These are phyloP conservation scores for Callaeas wilsoni DNA, from an alignment of 2,113 vertebrate species.

Conservation along the genomic window DNA sequence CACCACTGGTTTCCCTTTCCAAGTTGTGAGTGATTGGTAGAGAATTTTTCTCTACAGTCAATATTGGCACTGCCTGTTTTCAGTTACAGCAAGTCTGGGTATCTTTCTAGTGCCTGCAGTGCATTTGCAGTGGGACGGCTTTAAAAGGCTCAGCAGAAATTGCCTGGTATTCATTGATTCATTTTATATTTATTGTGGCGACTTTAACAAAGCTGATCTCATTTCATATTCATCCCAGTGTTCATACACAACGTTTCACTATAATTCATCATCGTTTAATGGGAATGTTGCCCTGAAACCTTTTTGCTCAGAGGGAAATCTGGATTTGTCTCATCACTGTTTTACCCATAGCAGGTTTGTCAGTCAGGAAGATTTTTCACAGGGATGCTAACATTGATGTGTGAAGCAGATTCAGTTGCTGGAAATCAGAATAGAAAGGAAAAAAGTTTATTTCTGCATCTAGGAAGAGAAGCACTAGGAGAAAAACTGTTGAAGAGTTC, in stretches of 20 bases:
- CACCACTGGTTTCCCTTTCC: background rate
- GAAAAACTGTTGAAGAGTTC: background rate
- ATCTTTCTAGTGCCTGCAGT: background rate
- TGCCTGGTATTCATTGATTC: background rate
- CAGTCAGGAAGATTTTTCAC: background rate
- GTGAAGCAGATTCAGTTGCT: background rate
- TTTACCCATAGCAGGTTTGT: conserved; percentile 12
- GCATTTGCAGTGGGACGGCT: background rate
- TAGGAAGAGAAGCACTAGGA: background rate
- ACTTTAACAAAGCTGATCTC: background rate
- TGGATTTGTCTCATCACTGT: background rate
- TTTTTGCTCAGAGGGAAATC: background rate
- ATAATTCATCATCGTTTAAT: background rate
- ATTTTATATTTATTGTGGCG: background rate
- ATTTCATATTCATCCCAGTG: background rate
- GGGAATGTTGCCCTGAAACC: background rate
- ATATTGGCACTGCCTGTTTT: background rate
- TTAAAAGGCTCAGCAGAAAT: background rate
- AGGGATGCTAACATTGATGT: background rate
- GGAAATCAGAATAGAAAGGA: background rate
- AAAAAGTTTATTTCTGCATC: background rate
- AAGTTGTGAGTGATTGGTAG: background rate
- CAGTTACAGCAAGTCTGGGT: background rate
- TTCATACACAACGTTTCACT: background rate
- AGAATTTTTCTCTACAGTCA: background rate